phyloP scores from a whole-genome alignment of 2,888 invertebrate genomes.

The Lepidonotus clava region DNA sequence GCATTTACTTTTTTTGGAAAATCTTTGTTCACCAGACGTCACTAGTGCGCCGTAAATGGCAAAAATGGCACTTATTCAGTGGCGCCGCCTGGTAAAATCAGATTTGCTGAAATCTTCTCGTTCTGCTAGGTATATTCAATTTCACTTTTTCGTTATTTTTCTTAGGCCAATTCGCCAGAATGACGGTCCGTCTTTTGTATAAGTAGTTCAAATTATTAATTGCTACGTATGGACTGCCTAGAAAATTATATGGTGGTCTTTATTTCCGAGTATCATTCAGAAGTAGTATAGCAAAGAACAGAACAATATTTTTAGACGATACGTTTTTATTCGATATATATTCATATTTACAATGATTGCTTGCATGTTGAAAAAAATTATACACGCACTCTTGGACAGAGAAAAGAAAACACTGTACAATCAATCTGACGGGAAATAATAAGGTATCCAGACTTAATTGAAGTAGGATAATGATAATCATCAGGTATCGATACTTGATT shows the following conservation, averaged over 20 bases:
- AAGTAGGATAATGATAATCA: not conserved
- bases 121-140: too few relatives aligned
- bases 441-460: not conserved
- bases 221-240: too few relatives aligned
- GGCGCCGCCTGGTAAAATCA: not conserved
- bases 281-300: too few relatives aligned
- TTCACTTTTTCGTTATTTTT: too few relatives aligned
- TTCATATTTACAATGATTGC: conserved; percentile 35
- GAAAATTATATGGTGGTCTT: too few relatives aligned
- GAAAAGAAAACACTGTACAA: conserved; percentile 34
- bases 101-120: too few relatives aligned
- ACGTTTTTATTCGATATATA: conserved; percentile 6
- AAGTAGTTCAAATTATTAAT: too few relatives aligned
- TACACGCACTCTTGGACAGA: not conserved
- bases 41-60: not conserved
- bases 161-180: too few relatives aligned
- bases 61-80: not conserved
- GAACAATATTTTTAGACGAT: conserved; percentile 8
- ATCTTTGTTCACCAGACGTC: not conserved
- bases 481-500: not conserved
- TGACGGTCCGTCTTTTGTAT: too few relatives aligned
- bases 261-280: too few relatives aligned
- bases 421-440: not conserved
- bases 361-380: conserved; percentile 24
- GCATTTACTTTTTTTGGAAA: too few relatives aligned